These are phyloP conservation scores for Aphelenchoides besseyi DNA, from an alignment of 1,140 invertebrate species.

Conservation along the genomic window DNA sequence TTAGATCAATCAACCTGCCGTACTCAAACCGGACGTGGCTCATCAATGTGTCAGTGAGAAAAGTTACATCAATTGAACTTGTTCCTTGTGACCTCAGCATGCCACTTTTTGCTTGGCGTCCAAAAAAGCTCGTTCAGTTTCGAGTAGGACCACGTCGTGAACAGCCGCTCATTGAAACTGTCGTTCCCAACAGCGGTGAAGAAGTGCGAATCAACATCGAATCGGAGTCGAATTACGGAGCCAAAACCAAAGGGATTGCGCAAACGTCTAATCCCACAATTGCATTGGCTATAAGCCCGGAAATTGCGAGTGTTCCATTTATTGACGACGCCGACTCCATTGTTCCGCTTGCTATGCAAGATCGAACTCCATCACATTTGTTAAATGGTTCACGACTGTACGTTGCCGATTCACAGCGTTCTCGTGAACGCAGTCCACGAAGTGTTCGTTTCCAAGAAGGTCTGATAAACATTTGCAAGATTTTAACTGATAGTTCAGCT, in stretches of 20 bases:
- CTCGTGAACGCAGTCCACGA: background rate
- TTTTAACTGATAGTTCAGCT: background rate
- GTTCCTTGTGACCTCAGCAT: background rate
- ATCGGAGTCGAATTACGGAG: background rate
- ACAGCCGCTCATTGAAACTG: background rate
- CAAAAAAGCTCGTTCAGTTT: background rate
- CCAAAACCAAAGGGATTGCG: background rate
- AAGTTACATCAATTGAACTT: too few species aligned
- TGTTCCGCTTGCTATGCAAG: background rate
- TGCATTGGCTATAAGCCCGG: background rate
- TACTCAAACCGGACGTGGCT: background rate
- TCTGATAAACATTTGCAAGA: background rate
- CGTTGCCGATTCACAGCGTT: background rate
- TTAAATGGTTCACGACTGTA: background rate
- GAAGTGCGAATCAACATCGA: background rate
- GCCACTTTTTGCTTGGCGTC: background rate
- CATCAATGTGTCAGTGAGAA: background rate
- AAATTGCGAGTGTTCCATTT: background rate
- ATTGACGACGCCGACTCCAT: background rate
- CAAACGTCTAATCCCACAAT: background rate
- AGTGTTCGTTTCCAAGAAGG: background rate
- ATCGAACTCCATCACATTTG: background rate
- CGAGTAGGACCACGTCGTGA: background rate
- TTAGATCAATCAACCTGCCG: background rate
- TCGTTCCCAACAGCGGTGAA: background rate